Conservation (phyloP, 92 coral and sea anemone species). For the Porites cylindrica region DNA sequence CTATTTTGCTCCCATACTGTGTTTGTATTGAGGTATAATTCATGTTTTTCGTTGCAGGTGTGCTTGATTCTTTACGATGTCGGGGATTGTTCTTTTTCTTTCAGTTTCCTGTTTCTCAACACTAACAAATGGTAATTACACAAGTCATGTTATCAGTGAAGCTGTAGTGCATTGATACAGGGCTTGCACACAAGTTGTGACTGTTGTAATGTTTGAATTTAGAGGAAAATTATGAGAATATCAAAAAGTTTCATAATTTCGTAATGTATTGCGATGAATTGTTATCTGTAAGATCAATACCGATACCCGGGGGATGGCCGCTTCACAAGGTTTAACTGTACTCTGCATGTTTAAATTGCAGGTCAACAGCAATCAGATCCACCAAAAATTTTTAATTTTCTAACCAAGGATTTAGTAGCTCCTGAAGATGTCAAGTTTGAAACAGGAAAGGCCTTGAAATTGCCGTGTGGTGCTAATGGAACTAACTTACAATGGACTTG, state of each 20-base stretch:
- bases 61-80: neutral
- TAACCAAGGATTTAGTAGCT: neutral
- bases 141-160: no score
- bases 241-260: no score
- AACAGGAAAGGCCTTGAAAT: neutral
- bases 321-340: no score
- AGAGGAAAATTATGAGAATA: no score
- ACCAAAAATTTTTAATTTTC: slow-evolving; percentile 5
- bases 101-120: neutral
- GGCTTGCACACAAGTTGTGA: neutral
- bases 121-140: slow-evolving; percentile 13
- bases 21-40: neutral
- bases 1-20: neutral
- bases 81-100: neutral
- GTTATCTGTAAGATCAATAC: no score
- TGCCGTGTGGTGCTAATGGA: slow-evolving; percentile 21
- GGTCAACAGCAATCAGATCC: slow-evolving; percentile 4
- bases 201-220: neutral
- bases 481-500: slow-evolving; percentile 4
- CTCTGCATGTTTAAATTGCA: neutral
- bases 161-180: neutral
- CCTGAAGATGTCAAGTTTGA: slow-evolving; percentile 23
- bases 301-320: no score
- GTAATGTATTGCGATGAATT: no score
- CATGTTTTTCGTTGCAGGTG: neutral